These are phyloP conservation scores for Antedon bifida DNA, from an alignment of 35 echinoderm and acorn worm species.

Conservation along the genomic window DNA sequence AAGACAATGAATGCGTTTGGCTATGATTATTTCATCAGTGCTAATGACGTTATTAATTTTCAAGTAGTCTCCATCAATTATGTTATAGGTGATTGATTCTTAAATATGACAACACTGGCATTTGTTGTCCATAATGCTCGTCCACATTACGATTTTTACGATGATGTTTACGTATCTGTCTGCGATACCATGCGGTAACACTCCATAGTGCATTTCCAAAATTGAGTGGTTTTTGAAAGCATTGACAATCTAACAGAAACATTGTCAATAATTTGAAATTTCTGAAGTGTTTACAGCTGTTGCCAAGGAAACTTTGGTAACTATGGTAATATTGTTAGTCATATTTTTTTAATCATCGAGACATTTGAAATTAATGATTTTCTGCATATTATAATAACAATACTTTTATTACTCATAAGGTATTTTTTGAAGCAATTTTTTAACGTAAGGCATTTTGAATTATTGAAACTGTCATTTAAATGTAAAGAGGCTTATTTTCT, in stretches of 20 bases:
- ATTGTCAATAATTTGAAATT: not conserved
- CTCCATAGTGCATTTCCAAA: not conserved
- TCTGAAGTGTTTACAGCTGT: not conserved
- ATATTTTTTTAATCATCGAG: no score
- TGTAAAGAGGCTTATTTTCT: no score
- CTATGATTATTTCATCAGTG: not conserved
- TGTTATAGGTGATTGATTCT: not conserved
- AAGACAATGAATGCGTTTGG: not conserved
- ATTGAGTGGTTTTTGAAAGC: not conserved
- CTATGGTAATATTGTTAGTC: not conserved
- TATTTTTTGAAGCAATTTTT: no score
- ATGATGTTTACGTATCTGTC: not conserved
- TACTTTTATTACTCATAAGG: no score
- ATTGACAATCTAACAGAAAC: not conserved
- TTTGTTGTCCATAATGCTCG: not conserved
- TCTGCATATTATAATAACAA: no score
- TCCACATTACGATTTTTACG: not conserved
- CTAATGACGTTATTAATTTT: conserved; percentile 1
- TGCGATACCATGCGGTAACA: not conserved
- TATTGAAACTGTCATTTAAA: no score
- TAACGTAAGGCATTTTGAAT: no score
- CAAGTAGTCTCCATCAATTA: not conserved
- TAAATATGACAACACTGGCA: not conserved
- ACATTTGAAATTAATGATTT: no score
- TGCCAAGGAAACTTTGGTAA: not conserved